Evolutionary conservation across 64 coral and sea anemone genomes (phyloP), one percentile per base, ranked within the genome.

Genomic region (Montipora foliosa): DNA sequence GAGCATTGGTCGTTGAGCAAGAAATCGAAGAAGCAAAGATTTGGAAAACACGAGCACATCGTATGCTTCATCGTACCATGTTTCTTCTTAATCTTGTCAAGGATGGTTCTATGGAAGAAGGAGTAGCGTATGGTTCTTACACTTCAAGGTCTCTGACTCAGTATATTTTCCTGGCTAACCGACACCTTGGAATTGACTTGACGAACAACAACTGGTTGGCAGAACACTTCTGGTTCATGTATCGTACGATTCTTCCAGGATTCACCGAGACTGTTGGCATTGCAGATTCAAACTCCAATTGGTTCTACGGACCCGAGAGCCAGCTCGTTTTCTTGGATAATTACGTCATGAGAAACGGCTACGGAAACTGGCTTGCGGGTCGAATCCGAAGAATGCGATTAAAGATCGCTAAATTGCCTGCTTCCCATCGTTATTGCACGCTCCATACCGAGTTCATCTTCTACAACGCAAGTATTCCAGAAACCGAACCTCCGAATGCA

Each of bases 281-380:
- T 74, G 98, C 89, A 1, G 98, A 99, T 78, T 92, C 98, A 47
- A 96, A 92, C 64, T 8, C 21, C 11, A 87, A 92, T 44, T 99
- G 98, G 98, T 96, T 94, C 79, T 99, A 99, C 46, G 95, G 92
- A 47, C 98, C 98, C 4, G 95, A 99, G 78, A 92, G 89, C 44
- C 92, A 96, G 66, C 79, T 99, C 22, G 76, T 94, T 6, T 99
- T 99, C 88, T 81, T 99, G 13, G 98, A 99, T 76, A 96, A 17
- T 44, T 89, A 90, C 64, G 89, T 94, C 3, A 21, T 94, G 66
- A 89, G 79, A 94, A 93, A 98, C 59, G 94, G 97, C 11, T 91
- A 84, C 48, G 94, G 82, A 1, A 96, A 91, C 60, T 98, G 97
- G 97, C 94, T 98, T 46, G 91, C 91, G 1, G 90, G 58, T 25